A percentile compares a stretch with the other conserved stretches of the same genome.
These are phyloP conservation scores for Bombus polaris DNA, from an alignment of 1,140 invertebrate genomes.

Conservation along the genomic window DNA sequence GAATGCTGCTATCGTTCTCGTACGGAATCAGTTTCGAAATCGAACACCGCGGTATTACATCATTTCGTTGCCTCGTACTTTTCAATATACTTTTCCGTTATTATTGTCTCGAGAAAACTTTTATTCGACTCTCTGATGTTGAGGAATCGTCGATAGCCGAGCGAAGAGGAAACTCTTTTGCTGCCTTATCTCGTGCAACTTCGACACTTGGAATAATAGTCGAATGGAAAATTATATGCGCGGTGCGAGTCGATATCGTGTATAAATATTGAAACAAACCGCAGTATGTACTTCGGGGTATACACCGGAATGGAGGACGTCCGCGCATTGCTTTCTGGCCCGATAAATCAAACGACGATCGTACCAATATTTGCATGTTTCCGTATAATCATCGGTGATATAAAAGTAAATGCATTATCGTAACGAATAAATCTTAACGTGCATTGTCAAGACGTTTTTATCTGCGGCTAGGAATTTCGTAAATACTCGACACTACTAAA, in stretches of 20 bases:
- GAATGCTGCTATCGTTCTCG: not conserved
- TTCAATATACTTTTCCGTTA: not conserved
- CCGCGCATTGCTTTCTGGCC: not conserved
- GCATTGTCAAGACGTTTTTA: not conserved
- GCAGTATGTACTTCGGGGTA: no score
- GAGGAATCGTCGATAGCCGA: not conserved
- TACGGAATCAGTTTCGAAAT: not conserved
- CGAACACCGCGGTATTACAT: no score
- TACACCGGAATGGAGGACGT: not conserved
- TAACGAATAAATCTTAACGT: not conserved
- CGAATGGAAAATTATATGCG: slow-evolving; percentile 37
- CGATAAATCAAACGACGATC: not conserved
- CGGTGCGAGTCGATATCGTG: not conserved
- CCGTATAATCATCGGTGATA: not conserved
- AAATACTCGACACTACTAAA: slow-evolving; percentile 16
- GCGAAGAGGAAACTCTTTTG: not conserved
- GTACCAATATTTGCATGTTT: not conserved
- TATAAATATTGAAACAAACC: slow-evolving; percentile 31
- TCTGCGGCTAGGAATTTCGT: slow-evolving; percentile 14
- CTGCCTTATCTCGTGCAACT: not conserved
- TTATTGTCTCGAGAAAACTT: not conserved
- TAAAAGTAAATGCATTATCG: not conserved
- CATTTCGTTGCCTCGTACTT: not conserved
- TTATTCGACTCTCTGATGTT: not conserved
- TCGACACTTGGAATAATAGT: slow-evolving; percentile 39